These are phyloP conservation scores for Porites evermanni DNA, from an alignment of 92 coral and sea anemone genomes.

Conservation along the genomic window DNA sequence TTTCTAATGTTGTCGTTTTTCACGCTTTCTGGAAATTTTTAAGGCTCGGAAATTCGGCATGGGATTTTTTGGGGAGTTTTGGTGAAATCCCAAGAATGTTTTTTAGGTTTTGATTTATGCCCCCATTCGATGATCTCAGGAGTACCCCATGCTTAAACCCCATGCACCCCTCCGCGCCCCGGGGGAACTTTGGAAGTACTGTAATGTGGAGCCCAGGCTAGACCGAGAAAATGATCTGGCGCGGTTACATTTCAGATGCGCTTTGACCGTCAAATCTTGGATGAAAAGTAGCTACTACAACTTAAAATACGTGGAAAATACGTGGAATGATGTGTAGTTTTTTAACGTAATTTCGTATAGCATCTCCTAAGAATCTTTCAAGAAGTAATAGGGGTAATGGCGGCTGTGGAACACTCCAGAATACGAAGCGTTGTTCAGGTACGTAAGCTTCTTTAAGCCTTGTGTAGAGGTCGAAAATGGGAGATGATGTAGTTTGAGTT, in stretches of 20 bases:
- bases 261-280: too few relatives aligned
- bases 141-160: too few relatives aligned
- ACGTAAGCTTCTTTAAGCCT: not conserved
- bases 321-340: not conserved
- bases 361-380: not conserved
- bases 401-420: conserved; percentile 64
- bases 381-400: conserved; percentile 7
- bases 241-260: not conserved
- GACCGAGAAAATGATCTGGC: not conserved
- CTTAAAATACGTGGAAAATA: not conserved
- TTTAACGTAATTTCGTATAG: not conserved
- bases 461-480: not conserved
- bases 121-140: too few relatives aligned
- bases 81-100: too few relatives aligned
- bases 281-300: not conserved
- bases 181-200: too few relatives aligned
- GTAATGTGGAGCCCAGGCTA: not conserved
- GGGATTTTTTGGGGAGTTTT: too few relatives aligned
- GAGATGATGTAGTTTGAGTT: too few relatives aligned
- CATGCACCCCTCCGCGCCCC: too few relatives aligned
- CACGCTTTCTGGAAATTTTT: too few relatives aligned
- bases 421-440: conserved; percentile 90
- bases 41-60: too few relatives aligned
- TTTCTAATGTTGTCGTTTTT: too few relatives aligned
- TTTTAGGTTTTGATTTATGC: too few relatives aligned